Evolutionary conservation across 2,113 vertebrate genomes (phyloP).

Genomic region (Cryptotis parvus): DNA sequence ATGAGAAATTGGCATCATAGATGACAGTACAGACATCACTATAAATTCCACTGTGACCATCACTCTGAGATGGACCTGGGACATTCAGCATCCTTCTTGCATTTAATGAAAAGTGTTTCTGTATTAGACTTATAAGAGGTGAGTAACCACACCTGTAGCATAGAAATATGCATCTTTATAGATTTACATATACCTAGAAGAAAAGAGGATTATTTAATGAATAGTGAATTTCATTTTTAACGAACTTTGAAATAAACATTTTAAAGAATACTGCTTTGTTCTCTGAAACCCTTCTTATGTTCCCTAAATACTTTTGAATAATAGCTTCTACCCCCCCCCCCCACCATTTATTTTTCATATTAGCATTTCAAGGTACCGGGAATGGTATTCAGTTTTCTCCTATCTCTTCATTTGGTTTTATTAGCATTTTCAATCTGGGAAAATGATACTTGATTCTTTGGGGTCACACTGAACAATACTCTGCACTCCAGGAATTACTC

Average conservation of each 20-base stretch:
- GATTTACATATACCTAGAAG: not conserved
- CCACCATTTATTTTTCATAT: not conserved
- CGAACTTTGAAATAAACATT: not conserved
- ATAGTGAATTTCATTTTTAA: slow-evolving; percentile 22
- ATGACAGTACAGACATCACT: not conserved
- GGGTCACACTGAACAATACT: too few species aligned
- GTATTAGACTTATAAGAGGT: not conserved
- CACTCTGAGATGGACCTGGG: not conserved
- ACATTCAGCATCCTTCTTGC: not conserved
- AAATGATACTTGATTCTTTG: slow-evolving; percentile 3
- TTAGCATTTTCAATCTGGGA: not conserved
- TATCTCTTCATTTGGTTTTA: not conserved
- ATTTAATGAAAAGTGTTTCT: not conserved
- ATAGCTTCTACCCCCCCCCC: not conserved
- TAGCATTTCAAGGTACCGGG: not conserved
- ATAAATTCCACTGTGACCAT: not conserved
- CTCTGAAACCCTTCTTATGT: not conserved
- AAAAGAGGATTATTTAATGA: not conserved
- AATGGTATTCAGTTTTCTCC: not conserved
- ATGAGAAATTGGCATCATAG: not conserved
- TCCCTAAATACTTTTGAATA: not conserved
- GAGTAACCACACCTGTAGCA: not conserved
- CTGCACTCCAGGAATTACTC: too few species aligned
- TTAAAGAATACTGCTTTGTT: not conserved
- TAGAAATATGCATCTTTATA: not conserved